Evolutionary conservation across 1,140 invertebrate species (phyloP), one percentile per base, ranked within the genome.

Genomic region (Tetraneura akinire): DNA sequence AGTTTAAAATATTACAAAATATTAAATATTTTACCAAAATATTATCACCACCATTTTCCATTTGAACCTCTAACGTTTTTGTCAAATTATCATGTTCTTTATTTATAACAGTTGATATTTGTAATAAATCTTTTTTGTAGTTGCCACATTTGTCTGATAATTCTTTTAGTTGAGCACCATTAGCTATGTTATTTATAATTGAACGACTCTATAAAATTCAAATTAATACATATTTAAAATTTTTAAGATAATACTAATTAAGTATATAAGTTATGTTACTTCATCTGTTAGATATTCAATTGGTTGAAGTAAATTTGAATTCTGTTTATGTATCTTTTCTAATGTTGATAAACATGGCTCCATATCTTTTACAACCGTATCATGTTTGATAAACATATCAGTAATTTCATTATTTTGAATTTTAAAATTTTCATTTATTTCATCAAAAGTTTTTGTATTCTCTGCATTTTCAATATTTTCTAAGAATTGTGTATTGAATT

Each of bases 261-360:
- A 21, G n/a, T 37, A n/a, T 6, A 13, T 1, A 66, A 32, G 21
- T 21, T 11, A 42, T 66, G 4, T 13, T 62, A 78, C 74, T 55
- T 78, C 74, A 60, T 78, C 29, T 21, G 42, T 78, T 42, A 62
- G 55, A 9, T 62, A 21, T 62, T 78, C 74, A 60, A 78, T 78
- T 29, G 74, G 74, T 62, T 78, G 1, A 6, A 78, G 4, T 29
- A 78, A 78, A 45, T 78, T 26, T n/a, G 21, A 78, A 21, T 57
- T 78, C 47, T 62, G 55, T 45, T 45, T 26, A 45, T 78, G 74
- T 26, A 78, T 62, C 62, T 16, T 78, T 78, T 78, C 74, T n/a
- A 78, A 78, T 47, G 74, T 47, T 29, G 18, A 13, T 78, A 78
- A 18, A 78, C 74, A 57, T 60, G 53, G 74, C 0, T n/a, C 23